phyloP scores from a whole-genome alignment of 2,888 invertebrate species.

The Lucinisca nassula region DNA sequence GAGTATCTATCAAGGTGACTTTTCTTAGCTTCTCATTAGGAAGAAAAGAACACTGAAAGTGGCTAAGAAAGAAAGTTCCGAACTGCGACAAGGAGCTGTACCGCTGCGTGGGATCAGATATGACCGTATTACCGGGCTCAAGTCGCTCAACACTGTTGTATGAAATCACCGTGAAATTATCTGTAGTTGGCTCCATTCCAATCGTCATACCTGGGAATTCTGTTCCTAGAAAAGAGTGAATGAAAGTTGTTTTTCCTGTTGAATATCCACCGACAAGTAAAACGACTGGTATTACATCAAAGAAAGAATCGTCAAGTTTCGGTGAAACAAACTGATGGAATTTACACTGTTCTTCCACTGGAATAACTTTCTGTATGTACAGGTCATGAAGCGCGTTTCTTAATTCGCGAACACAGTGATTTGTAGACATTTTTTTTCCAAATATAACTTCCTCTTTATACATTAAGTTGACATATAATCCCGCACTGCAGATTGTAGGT shows the following conservation, averaged over 20 bases:
- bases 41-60: neutral
- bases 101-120: neutral
- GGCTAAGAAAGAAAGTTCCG: neutral
- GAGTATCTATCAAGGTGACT: neutral
- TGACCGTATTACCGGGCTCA: neutral
- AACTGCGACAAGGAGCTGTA: neutral
- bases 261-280: neutral
- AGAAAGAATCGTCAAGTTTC: neutral
- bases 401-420: no score
- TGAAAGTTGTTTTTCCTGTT: neutral
- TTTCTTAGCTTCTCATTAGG: neutral
- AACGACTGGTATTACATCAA: neutral
- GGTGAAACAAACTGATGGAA: neutral
- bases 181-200: neutral
- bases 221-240: neutral
- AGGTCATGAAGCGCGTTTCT: no score
- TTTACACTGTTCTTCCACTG: neutral
- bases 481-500: no score
- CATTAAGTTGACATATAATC: no score
- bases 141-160: neutral
- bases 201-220: neutral
- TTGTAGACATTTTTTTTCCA: no score
- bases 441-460: no score
- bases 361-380: neutral
- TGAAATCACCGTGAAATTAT: neutral